Percentiles rank a stretch among this genome's conserved stretches.
Conservation (phyloP, 2,797 vertebrate species). For the Tragopan temminckii region DNA sequence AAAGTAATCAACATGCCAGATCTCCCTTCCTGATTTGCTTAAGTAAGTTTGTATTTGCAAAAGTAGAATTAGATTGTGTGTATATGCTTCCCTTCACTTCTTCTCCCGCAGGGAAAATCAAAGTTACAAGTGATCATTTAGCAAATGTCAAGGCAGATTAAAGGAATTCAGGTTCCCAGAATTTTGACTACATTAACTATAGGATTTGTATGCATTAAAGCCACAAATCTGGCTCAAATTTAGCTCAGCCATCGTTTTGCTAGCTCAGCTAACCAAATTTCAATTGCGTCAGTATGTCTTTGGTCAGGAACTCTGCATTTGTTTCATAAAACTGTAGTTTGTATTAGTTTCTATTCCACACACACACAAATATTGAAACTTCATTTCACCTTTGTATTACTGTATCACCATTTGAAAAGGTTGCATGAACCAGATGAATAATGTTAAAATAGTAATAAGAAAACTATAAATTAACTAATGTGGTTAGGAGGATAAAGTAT, state of each 20-base stretch:
- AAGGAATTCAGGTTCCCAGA: neutral
- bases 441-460: neutral
- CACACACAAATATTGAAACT: neutral
- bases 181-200: neutral
- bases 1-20: constrained; percentile 71
- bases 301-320: neutral
- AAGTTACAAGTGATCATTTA: neutral
- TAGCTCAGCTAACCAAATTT: neutral
- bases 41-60: constrained; percentile 64
- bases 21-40: constrained; percentile 72
- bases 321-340: neutral
- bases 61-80: constrained; percentile 52
- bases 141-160: neutral
- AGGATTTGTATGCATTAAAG: neutral
- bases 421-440: neutral
- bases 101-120: constrained; percentile 12
- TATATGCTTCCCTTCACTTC: constrained; percentile 10
- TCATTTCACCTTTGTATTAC: neutral
- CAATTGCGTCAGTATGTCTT: neutral
- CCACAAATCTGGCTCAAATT: neutral
- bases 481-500: neutral
- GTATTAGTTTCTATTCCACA: neutral
- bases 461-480: neutral
- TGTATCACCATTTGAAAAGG: neutral
- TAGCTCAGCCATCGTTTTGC: neutral